Conservation (phyloP, 2,888 invertebrate species). For the Camponotus fellah region DNA sequence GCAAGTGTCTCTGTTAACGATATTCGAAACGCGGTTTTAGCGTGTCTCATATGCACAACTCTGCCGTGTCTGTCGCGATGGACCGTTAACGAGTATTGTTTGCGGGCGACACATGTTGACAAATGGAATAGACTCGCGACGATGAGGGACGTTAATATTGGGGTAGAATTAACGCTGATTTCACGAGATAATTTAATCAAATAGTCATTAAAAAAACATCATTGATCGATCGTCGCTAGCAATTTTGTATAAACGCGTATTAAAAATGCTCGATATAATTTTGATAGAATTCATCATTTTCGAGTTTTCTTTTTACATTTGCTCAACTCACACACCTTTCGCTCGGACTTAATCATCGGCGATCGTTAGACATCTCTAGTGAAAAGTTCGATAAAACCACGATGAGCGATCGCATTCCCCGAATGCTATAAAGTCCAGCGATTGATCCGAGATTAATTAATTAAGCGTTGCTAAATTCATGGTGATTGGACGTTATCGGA, state of each 20-base stretch:
- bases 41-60: slow-evolving; percentile 28
- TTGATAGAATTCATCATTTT: not conserved
- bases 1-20: slow-evolving; percentile 38
- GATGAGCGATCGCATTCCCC: slow-evolving; percentile 24
- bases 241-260: not conserved
- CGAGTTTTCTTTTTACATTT: not conserved
- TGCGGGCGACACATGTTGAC: slow-evolving; percentile 61
- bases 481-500: slow-evolving; percentile 14
- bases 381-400: slow-evolving; percentile 23
- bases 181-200: slow-evolving; percentile 36
- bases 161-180: slow-evolving; percentile 58
- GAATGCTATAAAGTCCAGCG: slow-evolving; percentile 1
- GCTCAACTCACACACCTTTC: not conserved
- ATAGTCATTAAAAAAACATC: slow-evolving; percentile 25
- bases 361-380: slow-evolving; percentile 31
- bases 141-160: slow-evolving; percentile 64
- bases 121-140: slow-evolving; percentile 57
- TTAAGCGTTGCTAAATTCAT: slow-evolving; percentile 39
- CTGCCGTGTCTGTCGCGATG: slow-evolving; percentile 48
- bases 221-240: not conserved
- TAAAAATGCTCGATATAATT: not conserved
- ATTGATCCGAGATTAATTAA: slow-evolving; percentile 39
- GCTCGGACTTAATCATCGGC: slow-evolving; percentile 19
- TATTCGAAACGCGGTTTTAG: slow-evolving; percentile 36
- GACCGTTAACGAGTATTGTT: slow-evolving; percentile 63